Percentiles rank a stretch among this genome's conserved stretches.
Evolutionary conservation across 2,113 vertebrate species (phyloP).

Genomic region (Nycticorax nycticorax): DNA sequence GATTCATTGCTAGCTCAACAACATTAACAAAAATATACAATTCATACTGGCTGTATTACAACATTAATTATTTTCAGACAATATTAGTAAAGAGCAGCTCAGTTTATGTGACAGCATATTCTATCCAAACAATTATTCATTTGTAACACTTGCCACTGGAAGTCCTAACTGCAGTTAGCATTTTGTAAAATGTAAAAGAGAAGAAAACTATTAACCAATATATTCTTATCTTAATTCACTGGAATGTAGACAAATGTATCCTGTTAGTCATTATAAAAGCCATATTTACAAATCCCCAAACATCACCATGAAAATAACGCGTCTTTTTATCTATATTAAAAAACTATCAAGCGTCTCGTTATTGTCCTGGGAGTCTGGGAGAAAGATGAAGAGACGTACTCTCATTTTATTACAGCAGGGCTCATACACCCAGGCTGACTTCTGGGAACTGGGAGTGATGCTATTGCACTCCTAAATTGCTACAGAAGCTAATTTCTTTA

Average conservation of each 20-base stretch:
- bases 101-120: not conserved
- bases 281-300: not conserved
- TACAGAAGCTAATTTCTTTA: not conserved
- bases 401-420: not conserved
- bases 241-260: not conserved
- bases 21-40: not conserved
- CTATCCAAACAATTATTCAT: not conserved
- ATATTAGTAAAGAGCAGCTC: slow-evolving; percentile 12
- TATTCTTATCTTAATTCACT: not conserved
- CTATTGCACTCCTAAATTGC: not conserved
- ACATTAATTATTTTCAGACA: not conserved
- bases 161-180: not conserved
- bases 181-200: not conserved
- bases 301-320: not conserved
- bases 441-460: not conserved
- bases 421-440: not conserved
- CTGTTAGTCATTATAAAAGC: not conserved
- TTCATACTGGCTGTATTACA: not conserved
- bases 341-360: not conserved
- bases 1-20: not conserved
- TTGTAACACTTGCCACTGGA: not conserved
- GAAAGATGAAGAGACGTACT: not conserved
- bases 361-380: not conserved
- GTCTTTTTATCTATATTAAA: not conserved
- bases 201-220: not conserved